These are phyloP conservation scores for Epirrhoe alternata DNA, from an alignment of 2,888 invertebrate genomes.

Conservation along the genomic window DNA sequence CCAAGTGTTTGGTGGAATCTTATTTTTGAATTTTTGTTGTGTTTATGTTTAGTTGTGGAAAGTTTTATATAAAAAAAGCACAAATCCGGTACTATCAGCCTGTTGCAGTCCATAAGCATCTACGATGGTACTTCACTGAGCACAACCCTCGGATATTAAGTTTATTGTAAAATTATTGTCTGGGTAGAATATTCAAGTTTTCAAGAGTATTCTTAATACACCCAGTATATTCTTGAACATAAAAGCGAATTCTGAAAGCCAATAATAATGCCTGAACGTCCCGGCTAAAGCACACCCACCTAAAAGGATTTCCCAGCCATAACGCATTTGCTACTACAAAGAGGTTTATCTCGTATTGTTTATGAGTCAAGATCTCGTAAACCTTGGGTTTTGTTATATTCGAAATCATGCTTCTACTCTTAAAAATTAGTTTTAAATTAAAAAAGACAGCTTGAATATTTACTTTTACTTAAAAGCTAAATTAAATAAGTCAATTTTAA, in stretches of 20 bases:
- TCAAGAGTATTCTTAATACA: neutral
- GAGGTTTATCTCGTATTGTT: slow-evolving; percentile 37
- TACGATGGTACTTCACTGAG: no score
- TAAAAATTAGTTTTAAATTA: neutral
- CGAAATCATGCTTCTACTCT: slow-evolving; percentile 17
- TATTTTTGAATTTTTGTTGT: no score
- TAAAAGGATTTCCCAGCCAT: slow-evolving; percentile 39
- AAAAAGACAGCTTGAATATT: no score
- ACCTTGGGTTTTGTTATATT: slow-evolving; percentile 8
- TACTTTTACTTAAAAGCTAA: no score
- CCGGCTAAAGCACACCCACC: slow-evolving; percentile 8
- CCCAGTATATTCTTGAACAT: slow-evolving; percentile 15
- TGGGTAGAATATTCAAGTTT: neutral
- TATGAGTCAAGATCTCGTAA: slow-evolving; percentile 34
- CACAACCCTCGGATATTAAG: neutral
- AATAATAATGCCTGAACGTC: slow-evolving; percentile 10
- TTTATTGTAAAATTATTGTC: neutral
- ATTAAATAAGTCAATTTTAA: no score
- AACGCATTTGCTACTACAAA: slow-evolving; percentile 40
- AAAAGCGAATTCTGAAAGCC: slow-evolving; percentile 14
- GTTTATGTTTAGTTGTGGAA: no score
- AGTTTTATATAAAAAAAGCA: no score
- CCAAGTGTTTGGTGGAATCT: no score
- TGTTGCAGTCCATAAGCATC: no score
- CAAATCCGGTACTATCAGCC: no score